Evolutionary conservation across 2,888 invertebrate species (phyloP), one percentile per base, ranked within the genome.

Genomic region (Coelopa pilipes): DNA sequence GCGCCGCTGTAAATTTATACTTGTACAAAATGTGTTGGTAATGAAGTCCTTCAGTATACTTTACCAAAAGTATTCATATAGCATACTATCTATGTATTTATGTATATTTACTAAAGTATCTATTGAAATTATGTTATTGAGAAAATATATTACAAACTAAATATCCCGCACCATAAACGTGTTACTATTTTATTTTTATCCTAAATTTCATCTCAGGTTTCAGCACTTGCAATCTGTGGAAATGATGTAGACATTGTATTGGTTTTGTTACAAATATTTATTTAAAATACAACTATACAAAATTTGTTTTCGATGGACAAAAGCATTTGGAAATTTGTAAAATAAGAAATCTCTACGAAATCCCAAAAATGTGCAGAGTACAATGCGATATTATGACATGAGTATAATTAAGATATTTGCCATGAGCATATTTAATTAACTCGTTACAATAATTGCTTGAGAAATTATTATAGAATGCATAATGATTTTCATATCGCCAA

Each of bases 221-320:
- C n/a, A n/a, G n/a, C n/a, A n/a, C n/a, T n/a, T n/a, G n/a, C n/a
- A n/a, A 4, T 34, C 34, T 2, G 34, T 34, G 34, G 34, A 34
- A 34, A 34, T 34, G 34, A 34, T 34, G 7, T 34, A 68, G 19
- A 49, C 17, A 68, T n/a, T n/a, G 24, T 12, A 2, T 62, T 62
- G 45, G 53, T 53, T 70, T 53, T 63, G 63, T 70, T 70, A 70
- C 70, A 70, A 63, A 70, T 60, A 70, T 70, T 70, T 70, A 70
- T 70, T 70, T 70, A 70, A 70, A 62, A 62, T 70, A 70, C 70
- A 70, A 53, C 70, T 49, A 63, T 70, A 70, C 34, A 63, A 63
- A 70, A 63, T 62, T 57, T 69, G 66, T 66, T 62, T 53, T 70
- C 63, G 34, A 53, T 53, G n/a, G 50, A 63, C 50, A 70, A 45